Evolutionary conservation across 2,888 invertebrate species (phyloP).

Genomic region (Acholoe squamosa): DNA sequence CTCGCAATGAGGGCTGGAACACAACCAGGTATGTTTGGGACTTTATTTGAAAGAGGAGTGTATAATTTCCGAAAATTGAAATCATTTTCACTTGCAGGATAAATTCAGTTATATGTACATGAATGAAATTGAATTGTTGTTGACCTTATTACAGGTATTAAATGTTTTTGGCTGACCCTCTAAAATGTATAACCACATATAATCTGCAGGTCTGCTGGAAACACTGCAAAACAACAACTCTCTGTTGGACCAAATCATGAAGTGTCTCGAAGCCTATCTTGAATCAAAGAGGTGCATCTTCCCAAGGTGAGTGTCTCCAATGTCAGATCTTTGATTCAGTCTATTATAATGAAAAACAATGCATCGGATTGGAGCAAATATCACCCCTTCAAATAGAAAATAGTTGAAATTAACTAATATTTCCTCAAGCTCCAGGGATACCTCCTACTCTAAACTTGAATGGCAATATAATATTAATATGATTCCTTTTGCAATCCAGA

Average conservation of each 20-base stretch:
- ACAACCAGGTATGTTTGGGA: slow-evolving; percentile 82
- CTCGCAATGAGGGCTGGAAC: slow-evolving; percentile 90
- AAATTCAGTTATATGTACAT: not conserved
- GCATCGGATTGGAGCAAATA: no score
- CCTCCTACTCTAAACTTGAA: no score
- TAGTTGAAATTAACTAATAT: no score
- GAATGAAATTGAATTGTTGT: not conserved
- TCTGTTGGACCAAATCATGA: slow-evolving; percentile 93
- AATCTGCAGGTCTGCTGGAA: slow-evolving; percentile 83
- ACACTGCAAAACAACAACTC: slow-evolving; percentile 86
- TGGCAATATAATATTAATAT: no score
- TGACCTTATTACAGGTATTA: no score
- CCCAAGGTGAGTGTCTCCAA: slow-evolving; percentile 86
- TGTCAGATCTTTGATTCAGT: not conserved
- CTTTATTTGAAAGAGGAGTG: no score
- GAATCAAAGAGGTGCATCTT: slow-evolving; percentile 94
- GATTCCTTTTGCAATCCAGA: slow-evolving; percentile 80
- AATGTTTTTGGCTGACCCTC: no score
- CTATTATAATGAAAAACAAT: not conserved
- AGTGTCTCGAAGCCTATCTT: slow-evolving; percentile 93
- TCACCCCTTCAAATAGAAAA: no score
- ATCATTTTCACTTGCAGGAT: slow-evolving; percentile 67
- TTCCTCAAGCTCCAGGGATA: no score
- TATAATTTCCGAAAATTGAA: not conserved
- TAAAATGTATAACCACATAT: no score